Conservation (phyloP, 2,888 invertebrate genomes). For the Pterobdella sp. region DNA sequence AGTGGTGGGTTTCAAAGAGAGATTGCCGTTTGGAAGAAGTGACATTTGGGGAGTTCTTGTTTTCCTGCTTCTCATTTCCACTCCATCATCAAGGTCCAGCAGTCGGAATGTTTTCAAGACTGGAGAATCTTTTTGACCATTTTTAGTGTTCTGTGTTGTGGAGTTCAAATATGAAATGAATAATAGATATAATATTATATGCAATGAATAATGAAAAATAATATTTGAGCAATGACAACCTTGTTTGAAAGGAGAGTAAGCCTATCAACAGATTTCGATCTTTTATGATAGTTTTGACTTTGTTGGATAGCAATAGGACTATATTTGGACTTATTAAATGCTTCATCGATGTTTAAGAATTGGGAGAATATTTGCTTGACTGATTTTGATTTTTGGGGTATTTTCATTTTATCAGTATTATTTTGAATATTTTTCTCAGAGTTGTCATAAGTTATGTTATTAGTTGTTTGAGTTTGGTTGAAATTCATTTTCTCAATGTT, state of each 20-base stretch:
- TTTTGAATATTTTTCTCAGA: not conserved
- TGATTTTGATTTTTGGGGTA: no score
- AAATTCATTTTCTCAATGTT: not conserved
- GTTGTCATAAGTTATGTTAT: not conserved
- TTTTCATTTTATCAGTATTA: no score
- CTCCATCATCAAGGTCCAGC: not conserved
- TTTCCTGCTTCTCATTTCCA: not conserved
- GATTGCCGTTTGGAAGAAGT: not conserved
- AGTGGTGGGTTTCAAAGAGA: not conserved
- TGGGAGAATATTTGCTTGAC: not conserved
- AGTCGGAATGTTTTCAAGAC: not conserved
- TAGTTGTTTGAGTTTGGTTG: not conserved
- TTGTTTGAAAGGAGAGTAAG: not conserved
- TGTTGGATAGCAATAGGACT: not conserved
- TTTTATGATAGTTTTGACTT: not conserved
- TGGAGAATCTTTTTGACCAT: not conserved
- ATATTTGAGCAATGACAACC: not conserved
- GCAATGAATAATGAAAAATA: no score
- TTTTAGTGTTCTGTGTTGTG: not conserved
- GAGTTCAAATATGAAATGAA: no score
- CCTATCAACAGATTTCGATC: not conserved
- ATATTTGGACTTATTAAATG: not conserved
- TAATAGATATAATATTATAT: not conserved
- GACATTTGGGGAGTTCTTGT: not conserved
- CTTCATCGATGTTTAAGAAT: not conserved